Percentiles rank a stretch among this genome's conserved stretches.
These are phyloP conservation scores for Macroramphosus scolopax DNA, from an alignment of 2,797 vertebrate species.

Conservation along the genomic window DNA sequence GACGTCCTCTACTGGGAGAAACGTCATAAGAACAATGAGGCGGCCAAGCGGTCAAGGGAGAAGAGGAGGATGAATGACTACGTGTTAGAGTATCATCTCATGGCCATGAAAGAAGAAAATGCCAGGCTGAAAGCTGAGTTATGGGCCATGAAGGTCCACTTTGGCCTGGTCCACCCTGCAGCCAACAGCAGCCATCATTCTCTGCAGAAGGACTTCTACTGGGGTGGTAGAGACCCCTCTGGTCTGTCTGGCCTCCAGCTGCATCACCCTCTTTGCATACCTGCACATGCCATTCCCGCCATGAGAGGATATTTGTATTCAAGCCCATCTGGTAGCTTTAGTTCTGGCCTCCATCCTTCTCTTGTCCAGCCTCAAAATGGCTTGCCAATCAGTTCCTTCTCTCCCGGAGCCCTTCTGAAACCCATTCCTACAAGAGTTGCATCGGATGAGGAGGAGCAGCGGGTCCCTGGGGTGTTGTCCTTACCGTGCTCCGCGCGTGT, in stretches of 20 bases:
- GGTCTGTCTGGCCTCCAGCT: conserved; percentile 32
- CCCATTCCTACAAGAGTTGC: conserved; percentile 33
- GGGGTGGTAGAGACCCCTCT: conserved; percentile 35
- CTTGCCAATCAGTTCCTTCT: conserved; percentile 36
- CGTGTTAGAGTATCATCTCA: conserved; percentile 80
- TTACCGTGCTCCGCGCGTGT: conserved; percentile 57
- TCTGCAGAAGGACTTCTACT: conserved; percentile 53
- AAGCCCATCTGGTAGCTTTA: conserved; percentile 40
- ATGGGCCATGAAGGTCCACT: conserved; percentile 78
- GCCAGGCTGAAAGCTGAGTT: conserved; percentile 81
- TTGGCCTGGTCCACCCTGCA: conserved; percentile 68
- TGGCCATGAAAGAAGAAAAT: conserved; percentile 85
- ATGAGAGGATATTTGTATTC: conserved; percentile 66
- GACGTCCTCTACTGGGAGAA: conserved; percentile 92
- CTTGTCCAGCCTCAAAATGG: conserved; percentile 51
- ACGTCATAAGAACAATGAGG: conserved; percentile 90
- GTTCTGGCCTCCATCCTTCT: conserved; percentile 56
- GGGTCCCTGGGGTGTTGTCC: conserved; percentile 62
- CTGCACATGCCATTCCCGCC: conserved; percentile 59
- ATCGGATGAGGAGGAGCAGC: conserved; percentile 73
- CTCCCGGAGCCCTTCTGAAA: conserved; percentile 29
- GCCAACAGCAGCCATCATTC: conserved; percentile 25
- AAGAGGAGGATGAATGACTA: conserved; percentile 85
- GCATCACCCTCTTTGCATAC: conserved; percentile 56
- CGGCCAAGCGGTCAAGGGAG: conserved; percentile 89